Percentiles rank a stretch among this genome's conserved stretches.
phyloP scores from a whole-genome alignment of 2,888 invertebrate species.

The Sminthurides aquaticus region DNA sequence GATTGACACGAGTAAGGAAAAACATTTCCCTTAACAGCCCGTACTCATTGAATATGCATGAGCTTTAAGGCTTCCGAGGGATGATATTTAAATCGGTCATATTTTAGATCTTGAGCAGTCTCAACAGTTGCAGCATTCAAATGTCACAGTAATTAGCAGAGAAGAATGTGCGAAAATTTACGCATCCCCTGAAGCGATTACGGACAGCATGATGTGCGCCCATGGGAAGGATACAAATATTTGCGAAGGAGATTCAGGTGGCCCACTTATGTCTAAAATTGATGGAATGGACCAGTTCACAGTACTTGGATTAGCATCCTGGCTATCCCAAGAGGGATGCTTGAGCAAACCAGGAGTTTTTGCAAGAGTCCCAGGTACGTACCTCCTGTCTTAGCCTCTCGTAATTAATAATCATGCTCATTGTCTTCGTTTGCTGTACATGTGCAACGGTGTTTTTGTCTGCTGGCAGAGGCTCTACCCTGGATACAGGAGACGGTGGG shows the following conservation, averaged over 20 bases:
- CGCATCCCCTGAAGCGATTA: not conserved
- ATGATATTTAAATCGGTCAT: too few relatives aligned
- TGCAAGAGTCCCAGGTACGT: constrained; percentile 2
- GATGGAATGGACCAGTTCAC: constrained; percentile 8
- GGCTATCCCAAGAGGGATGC: constrained; percentile 2
- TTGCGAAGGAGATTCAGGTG: constrained; percentile 12
- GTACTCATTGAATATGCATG: too few relatives aligned
- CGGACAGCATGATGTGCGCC: constrained; percentile 16
- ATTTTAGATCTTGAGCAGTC: not conserved
- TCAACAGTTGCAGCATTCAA: constrained; percentile 7
- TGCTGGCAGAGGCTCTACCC: not conserved
- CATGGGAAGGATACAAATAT: not conserved
- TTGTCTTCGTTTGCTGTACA: too few relatives aligned
- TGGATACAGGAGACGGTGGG: not conserved
- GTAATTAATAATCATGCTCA: too few relatives aligned
- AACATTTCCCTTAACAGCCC: not conserved
- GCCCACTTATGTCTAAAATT: constrained; percentile 9
- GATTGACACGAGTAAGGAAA: constrained; percentile 40
- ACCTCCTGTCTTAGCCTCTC: too few relatives aligned
- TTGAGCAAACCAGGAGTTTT: not conserved
- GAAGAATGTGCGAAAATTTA: constrained; percentile 3
- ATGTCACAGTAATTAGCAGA: constrained; percentile 8
- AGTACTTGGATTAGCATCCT: not conserved
- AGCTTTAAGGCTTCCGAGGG: too few relatives aligned
- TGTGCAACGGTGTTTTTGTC: too few relatives aligned